These are phyloP conservation scores for Eulemur mongoz DNA, from an alignment of 2,797 vertebrate genomes.

Conservation along the genomic window DNA sequence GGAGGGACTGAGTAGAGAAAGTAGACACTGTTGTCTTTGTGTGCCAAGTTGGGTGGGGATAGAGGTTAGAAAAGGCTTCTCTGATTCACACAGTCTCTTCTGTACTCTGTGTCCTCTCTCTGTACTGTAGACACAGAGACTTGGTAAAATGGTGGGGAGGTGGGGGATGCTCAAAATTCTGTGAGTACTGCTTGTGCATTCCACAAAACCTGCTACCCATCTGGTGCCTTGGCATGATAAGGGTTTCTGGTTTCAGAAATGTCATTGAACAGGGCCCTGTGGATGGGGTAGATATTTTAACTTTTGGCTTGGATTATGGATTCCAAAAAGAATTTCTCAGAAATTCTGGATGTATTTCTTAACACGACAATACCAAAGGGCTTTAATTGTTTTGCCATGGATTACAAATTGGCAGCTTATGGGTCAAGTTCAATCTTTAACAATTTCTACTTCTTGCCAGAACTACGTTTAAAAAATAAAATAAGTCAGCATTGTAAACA, in stretches of 20 bases:
- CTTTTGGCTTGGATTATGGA: neutral
- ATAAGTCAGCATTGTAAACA: neutral
- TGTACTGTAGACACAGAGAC: neutral
- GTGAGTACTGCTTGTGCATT: neutral
- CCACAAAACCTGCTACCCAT: neutral
- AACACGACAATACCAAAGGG: neutral
- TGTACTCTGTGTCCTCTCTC: neutral
- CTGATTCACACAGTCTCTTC: neutral
- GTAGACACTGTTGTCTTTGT: neutral
- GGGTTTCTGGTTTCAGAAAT: neutral
- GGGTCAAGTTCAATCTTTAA: neutral
- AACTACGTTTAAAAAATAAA: neutral
- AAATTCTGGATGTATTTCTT: neutral
- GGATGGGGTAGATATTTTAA: neutral
- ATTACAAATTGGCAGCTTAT: neutral
- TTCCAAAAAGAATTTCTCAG: neutral
- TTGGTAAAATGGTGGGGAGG: neutral
- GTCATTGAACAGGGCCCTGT: neutral
- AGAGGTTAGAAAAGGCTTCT: neutral
- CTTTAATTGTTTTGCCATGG: neutral
- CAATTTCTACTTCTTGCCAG: neutral
- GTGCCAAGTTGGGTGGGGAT: too few relatives aligned
- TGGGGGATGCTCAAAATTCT: neutral
- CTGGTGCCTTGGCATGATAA: neutral
- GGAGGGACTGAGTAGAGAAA: neutral